Conservation (phyloP, 2,113 vertebrate species). For the Callipepla californica region DNA sequence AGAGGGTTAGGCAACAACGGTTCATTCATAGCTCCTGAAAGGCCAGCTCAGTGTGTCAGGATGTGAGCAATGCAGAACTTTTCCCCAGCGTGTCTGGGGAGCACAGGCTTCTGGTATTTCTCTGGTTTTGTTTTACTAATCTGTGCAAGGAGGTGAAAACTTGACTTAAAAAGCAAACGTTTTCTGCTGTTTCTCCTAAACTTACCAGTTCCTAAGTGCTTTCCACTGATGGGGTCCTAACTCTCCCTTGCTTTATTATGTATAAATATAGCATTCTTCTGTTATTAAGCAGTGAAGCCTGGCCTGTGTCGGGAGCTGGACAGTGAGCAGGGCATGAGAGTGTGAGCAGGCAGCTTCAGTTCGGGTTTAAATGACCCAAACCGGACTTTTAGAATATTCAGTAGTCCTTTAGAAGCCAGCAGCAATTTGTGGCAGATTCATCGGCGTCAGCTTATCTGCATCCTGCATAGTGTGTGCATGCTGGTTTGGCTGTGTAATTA, state of each 20-base stretch:
- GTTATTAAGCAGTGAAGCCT: neutral
- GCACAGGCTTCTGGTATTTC: neutral
- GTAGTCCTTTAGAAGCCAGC: neutral
- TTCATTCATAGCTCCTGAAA: constrained; percentile 15
- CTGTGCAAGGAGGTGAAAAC: neutral
- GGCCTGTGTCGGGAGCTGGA: neutral
- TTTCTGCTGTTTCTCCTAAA: neutral
- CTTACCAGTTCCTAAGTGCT: neutral
- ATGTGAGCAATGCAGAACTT: neutral
- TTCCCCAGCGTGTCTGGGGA: neutral
- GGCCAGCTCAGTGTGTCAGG: neutral
- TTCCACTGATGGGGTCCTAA: neutral
- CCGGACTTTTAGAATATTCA: neutral
- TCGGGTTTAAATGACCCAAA: neutral
- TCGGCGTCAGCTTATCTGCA: neutral
- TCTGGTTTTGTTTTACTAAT: neutral
- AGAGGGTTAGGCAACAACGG: neutral
- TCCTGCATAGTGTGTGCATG: neutral
- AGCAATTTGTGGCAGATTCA: neutral
- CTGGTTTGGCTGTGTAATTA: neutral
- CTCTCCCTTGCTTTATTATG: fast-evolving
- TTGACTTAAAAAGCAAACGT: neutral
- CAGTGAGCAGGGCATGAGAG: neutral
- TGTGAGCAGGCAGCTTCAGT: neutral
- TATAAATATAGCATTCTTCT: neutral